Evolutionary conservation across 2,797 vertebrate genomes (phyloP), one percentile per base, ranked within the genome.

Genomic region (Myotis vivesi): DNA sequence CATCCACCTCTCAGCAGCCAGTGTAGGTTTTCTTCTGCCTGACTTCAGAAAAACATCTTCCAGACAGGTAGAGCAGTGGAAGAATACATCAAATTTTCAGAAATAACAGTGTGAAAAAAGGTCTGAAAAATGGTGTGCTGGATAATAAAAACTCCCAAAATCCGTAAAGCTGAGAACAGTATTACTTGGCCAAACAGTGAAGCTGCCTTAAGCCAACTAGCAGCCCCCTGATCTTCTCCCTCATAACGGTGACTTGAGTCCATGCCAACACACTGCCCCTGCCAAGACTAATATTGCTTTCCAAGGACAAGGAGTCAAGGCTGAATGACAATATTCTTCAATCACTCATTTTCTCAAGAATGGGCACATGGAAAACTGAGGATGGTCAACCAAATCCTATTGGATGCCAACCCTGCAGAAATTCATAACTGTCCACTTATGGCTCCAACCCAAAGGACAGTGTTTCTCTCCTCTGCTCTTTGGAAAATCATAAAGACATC

Each of bases 11-110:
- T 69, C 95, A 75, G 68, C 53, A 84, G 84, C 84, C 44, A 0
- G 5, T 41, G 44, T 49, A 89, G 62, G 41, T 90, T 97, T 97
- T 77, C 96, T 95, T 92, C 94, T 90, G 72, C 87, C 97, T 89
- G 96, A 91, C 90, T 96, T 95, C 64, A 94, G 96, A 92, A 96
- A 96, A 96, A 92, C 75, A 82, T 95, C 91, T 97, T 87, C 82
- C 3, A 3, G 79, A 89, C 92, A 96, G 89, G 93, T 86, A 68
- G 36, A 81, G 57, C 64, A 46, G 33, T 81, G 87, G 77, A 93
- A 36, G 81, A 95, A 94, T 57, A 94, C 15, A 96, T 94, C 96
- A 96, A 53, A 84, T 81, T 96, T 96, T 92, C 71, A 84, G 93
- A 96, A 96, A 92, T 93, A 96, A 95, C 77, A 55, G 66, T 77